phyloP scores from a whole-genome alignment of 1,140 invertebrate genomes.

The Scaptomyza pallida region DNA sequence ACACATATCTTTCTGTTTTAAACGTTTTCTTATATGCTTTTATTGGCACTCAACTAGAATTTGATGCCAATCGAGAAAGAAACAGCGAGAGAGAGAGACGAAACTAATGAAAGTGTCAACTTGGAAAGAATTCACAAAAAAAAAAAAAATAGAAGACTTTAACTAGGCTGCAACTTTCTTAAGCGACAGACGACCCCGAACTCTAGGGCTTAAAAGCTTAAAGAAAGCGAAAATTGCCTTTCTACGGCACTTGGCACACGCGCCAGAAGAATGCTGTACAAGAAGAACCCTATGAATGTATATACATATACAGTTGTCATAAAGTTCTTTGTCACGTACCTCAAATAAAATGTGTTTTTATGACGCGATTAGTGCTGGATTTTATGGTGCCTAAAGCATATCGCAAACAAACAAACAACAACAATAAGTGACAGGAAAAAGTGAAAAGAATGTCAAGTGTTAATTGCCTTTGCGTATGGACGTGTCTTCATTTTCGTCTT shows the following conservation, averaged over 20 bases:
- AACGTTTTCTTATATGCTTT: constrained; percentile 75
- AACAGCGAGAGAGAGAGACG: constrained; percentile 16
- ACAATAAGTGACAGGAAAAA: constrained; percentile 52
- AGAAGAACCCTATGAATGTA: constrained; percentile 21
- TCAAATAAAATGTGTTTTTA: constrained; percentile 80
- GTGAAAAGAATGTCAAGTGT: constrained; percentile 82
- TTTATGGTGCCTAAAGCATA: constrained; percentile 67
- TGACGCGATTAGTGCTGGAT: constrained; percentile 71
- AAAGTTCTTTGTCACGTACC: constrained; percentile 76
- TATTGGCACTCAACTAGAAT: constrained; percentile 76
- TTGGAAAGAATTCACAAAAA: constrained; percentile 21
- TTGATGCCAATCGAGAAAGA: constrained; percentile 59
- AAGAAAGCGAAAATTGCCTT: constrained; percentile 68
- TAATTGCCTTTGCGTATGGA: constrained; percentile 72
- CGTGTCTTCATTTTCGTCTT: constrained; percentile 21
- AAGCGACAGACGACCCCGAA: constrained; percentile 6
- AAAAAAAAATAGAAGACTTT: constrained; percentile 2
- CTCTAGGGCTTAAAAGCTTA: constrained; percentile 13
- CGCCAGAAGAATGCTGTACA: constrained; percentile 22
- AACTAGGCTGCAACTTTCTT: constrained; percentile 66
- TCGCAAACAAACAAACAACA: constrained; percentile 42
- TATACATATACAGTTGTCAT: constrained; percentile 36
- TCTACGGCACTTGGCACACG: constrained; percentile 51
- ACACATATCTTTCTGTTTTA: constrained; percentile 53
- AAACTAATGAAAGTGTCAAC: constrained; percentile 61